Base-by-base conservation (phyloP, 2,113 vertebrate genomes). In the Lonchura striata region DNA sequence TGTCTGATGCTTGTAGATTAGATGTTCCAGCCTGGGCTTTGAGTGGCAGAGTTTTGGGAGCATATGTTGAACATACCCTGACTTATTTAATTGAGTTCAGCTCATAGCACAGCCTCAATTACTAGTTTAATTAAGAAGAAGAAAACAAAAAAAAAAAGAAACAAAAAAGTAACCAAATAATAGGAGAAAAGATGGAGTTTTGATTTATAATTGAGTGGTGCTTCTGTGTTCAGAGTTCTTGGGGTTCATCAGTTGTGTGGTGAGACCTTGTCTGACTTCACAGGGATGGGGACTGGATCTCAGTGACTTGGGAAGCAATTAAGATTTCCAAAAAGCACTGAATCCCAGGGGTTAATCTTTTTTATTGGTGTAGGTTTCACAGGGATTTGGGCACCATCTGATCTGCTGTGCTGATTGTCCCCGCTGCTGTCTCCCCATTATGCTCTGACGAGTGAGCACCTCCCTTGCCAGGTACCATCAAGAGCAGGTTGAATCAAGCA, bases 11-110 rank as follows among this genome's bases (percentile, higher is more conserved):
- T 86, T 76, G 75, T 54, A 90, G 71, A 90, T 93, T 39, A 83
- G 60, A 63, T 86, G 39, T 52, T 92, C 42, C 39, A 83, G 39
- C 59, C 56, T 50, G 72, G 56, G 33, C 52, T 52, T 66, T 46
- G 82, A 94, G 79, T 65, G 60, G 52, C 71, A 90, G 88, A 54
- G 72, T 69, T 90, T 42, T 0, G 2, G 86, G 80, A 93, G 28
- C 71, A 28, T 61, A 28, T 90, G 92, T 93, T 74, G 82, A 81
- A 78, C 31, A 12, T 54, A 74, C 3, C 17, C 52, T 70, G 76
- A 74, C 86, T 78, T 88, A 60, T 37, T 77, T 88, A 88, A 94
- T 94, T 88, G 92, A 93, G 82, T 93, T 96, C 79, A 92, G 23
- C 50, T 28, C 28, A 39, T 31, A 65, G 59, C 25, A 86, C 46